Conservation (phyloP, 2,888 invertebrate genomes). For the Trissolcus brochymenae region DNA sequence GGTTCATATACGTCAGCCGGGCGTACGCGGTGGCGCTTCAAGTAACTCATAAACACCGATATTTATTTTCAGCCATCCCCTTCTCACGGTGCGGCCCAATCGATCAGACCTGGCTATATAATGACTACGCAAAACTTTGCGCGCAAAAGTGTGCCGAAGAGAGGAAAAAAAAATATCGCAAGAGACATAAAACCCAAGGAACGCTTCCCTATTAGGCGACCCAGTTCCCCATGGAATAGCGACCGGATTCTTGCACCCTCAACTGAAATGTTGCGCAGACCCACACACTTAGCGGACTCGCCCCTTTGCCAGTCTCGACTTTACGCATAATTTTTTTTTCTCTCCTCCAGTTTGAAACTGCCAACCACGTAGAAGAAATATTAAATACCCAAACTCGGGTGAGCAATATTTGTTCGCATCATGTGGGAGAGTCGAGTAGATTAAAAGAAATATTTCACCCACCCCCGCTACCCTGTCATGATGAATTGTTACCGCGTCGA, state of each 20-base stretch:
- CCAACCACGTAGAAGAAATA: too few relatives aligned
- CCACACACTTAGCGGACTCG: slow-evolving; percentile 20
- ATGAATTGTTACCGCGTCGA: too few relatives aligned
- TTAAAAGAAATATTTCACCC: too few relatives aligned
- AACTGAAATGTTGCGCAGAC: slow-evolving; percentile 35
- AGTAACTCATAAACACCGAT: slow-evolving; percentile 50
- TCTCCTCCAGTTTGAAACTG: slow-evolving; percentile 5
- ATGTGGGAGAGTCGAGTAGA: too few relatives aligned
- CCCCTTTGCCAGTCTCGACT: slow-evolving; percentile 47
- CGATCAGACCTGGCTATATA: slow-evolving; percentile 42
- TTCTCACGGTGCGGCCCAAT: slow-evolving; percentile 23
- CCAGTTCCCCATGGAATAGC: slow-evolving; percentile 59
- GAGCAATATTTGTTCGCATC: too few relatives aligned
- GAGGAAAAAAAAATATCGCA: slow-evolving; percentile 10
- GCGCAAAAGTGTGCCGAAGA: slow-evolving; percentile 43
- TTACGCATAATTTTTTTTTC: slow-evolving; percentile 26
- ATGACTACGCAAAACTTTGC: slow-evolving; percentile 53
- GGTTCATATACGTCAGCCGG: slow-evolving; percentile 48
- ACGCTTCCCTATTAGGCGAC: slow-evolving; percentile 59
- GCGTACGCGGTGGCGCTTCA: slow-evolving; percentile 23
- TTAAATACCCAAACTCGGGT: too few relatives aligned
- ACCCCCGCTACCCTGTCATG: too few relatives aligned
- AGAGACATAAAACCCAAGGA: slow-evolving; percentile 49
- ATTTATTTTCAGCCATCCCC: slow-evolving; percentile 34
- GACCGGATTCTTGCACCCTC: slow-evolving; percentile 45